Percentiles rank a stretch among this genome's conserved stretches.
phyloP scores from a whole-genome alignment of 1,140 invertebrate species.

The Aphelenchoides fujianensis region DNA sequence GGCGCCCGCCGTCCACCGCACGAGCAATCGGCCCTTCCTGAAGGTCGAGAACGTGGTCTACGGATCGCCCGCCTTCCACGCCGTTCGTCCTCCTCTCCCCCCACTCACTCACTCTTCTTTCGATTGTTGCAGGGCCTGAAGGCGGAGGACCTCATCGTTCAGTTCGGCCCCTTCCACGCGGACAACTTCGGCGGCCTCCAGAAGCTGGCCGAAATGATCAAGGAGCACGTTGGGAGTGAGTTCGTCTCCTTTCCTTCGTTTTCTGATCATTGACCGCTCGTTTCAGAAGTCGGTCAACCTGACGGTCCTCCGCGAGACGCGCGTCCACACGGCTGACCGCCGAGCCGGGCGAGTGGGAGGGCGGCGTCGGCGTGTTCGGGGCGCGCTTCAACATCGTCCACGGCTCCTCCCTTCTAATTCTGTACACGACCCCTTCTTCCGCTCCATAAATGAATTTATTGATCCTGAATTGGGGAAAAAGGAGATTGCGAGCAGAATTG shows the following conservation, averaged over 20 bases:
- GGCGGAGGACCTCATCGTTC: slow-evolving; percentile 36
- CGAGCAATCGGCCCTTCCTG: slow-evolving; percentile 42
- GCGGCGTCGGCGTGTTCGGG: slow-evolving; percentile 22
- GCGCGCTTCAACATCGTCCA: slow-evolving; percentile 18
- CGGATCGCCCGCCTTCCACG: slow-evolving; percentile 38
- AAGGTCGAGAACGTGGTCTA: slow-evolving; percentile 22
- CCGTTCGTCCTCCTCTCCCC: too few relatives aligned
- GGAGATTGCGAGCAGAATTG: neutral
- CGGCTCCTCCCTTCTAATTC: slow-evolving; percentile 1
- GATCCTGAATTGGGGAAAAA: neutral
- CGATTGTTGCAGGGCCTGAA: slow-evolving; percentile 34
- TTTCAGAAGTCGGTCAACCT: slow-evolving; percentile 23
- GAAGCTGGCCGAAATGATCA: slow-evolving; percentile 37
- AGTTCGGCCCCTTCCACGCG: slow-evolving; percentile 46
- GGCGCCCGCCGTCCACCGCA: slow-evolving; percentile 37
- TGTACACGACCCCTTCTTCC: neutral
- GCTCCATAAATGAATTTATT: slow-evolving; percentile 5
- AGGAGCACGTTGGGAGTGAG: slow-evolving; percentile 34
- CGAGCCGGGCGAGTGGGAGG: slow-evolving; percentile 21
- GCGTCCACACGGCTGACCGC: slow-evolving; percentile 16
- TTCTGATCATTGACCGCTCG: too few relatives aligned
- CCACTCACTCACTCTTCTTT: slow-evolving; percentile 1
- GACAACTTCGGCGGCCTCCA: slow-evolving; percentile 41
- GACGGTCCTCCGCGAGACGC: slow-evolving; percentile 13
- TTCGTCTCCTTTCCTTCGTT: neutral